Evolutionary conservation across 2,113 vertebrate genomes (phyloP), one percentile per base, ranked within the genome.

Genomic region (Salvelinus namaycush): DNA sequence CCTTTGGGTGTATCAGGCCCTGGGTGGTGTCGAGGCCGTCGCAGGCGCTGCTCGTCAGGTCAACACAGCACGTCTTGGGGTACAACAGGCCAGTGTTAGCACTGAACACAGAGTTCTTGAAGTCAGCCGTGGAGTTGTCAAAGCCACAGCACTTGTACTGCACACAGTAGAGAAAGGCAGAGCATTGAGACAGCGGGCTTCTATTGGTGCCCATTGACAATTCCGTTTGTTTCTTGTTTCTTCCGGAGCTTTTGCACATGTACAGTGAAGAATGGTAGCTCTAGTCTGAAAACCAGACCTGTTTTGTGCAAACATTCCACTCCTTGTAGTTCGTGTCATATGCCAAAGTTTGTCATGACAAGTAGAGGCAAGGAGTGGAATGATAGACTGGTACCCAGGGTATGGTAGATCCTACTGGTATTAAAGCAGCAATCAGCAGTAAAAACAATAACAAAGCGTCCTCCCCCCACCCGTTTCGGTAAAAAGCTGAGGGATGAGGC

Each of bases 101-200:
- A 26, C 76, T 67, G 54, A 88, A 90, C 74, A 11, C 65, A 2
- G 82, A 87, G 7, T 68, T 74, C 1, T 54, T 64, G n/a, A 87
- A 88, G 59, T 87, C 87, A 2, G 11, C 8, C 0, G 54, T 85
- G 75, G 83, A 72, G 66, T 79, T 84, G 13, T 76, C 75, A n/a
- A 75, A 74, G 8, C 76, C 78, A 18, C 80, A 86, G 74, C 86
- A 87, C 48, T 77, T 83, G 1, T 80, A 76, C 87, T 85, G 49
- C 60, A 54, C 34, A 18, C 31, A 76, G n/a, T 62, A 22, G 51
- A 62, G 20, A 62, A 44, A 44, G 39, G 39, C 39, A 44, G 9
- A 44, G 9, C 9, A 9, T 11, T 44, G 59, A 62, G n/a, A 57
- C 14, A 20, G 16, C 5, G 14, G 51, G 16, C 51, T 54, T 54